Evolutionary conservation across 2,797 vertebrate genomes (phyloP).

Genomic region (Sebastes hubbsi): DNA sequence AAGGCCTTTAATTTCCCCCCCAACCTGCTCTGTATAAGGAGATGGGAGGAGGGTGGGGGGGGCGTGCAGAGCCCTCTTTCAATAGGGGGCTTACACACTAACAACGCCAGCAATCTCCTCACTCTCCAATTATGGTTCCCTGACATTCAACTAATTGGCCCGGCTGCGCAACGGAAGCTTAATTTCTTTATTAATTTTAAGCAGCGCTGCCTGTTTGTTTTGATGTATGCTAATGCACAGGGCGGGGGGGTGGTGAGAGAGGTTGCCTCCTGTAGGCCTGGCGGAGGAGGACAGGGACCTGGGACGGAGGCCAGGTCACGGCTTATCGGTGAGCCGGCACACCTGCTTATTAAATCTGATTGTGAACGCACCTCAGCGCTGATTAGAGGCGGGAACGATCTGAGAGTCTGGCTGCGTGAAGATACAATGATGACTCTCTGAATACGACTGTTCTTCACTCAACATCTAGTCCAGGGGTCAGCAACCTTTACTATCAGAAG

Average conservation of each 20-base stretch:
- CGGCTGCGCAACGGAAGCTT: conserved; percentile 94
- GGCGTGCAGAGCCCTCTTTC: conserved; percentile 83
- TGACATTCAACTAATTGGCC: conserved; percentile 99
- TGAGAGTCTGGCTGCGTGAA: conserved; percentile 14
- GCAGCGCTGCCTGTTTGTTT: conserved; percentile 87
- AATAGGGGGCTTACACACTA: conserved; percentile 89
- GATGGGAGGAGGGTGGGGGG: conserved; percentile 54
- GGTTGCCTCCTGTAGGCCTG: conserved; percentile 79
- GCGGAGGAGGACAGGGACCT: conserved; percentile 61
- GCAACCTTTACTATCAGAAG: no score
- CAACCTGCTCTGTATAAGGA: conserved; percentile 87
- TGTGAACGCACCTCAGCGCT: conserved; percentile 12
- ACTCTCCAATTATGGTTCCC: conserved; percentile 97
- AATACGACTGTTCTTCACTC: background rate
- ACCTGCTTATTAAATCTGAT: conserved; percentile 82
- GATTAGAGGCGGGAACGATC: conserved; percentile 37
- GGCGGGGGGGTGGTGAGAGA: conserved; percentile 73
- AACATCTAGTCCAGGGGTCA: background rate
- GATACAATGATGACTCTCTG: conserved; percentile 8
- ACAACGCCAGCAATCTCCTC: conserved; percentile 94
- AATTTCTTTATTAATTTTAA: conserved; percentile 99
- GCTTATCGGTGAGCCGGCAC: conserved; percentile 83
- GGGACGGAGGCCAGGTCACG: conserved; percentile 79
- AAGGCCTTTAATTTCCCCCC: conserved; percentile 95
- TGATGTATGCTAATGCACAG: conserved; percentile 89